Evolutionary conservation across 2,888 invertebrate genomes (phyloP), one percentile per base, ranked within the genome.

Genomic region (Strigamia transsilvanica): DNA sequence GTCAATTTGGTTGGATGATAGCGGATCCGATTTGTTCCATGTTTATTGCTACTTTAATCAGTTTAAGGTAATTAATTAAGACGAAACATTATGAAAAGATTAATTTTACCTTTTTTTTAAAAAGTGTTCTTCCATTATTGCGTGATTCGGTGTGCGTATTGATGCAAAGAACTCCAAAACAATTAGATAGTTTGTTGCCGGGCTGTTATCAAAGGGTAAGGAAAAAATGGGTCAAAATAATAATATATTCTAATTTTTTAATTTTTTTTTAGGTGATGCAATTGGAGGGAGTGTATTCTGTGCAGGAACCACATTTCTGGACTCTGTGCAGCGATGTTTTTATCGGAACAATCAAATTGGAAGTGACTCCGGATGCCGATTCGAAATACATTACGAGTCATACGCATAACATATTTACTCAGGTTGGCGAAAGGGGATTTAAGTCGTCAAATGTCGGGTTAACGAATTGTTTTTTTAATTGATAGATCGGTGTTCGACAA

Each of bases 301-400:
- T 98, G 13, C 97, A 98, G 87, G 98, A 99, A 86, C 97, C 97
- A 3, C 98, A 98, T 88, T 98, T 99, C 89, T 99, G 98, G 98
- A 99, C 98, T 15, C 90, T 99, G 84, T 98, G 98, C 88, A 97
- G 96, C 87, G 96, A 97, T 85, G 92, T 94, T 83, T 97, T 93
- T 87, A 93, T 98, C 0, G 98, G 98, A 84, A 95, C 95, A 85
- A 89, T 99, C 82, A 99, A 98, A 89, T 89, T 99, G 82, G 98
- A 98, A 89, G 98, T 98, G n/a, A 94, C 96, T 0, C 92, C 93
- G 86, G 94, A 94, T 85, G 96, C 97, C 12, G 98, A 98, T 89
- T 93, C 96, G 0, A 93, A 95, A 87, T 98, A 98, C 88, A 94
- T 98, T 79, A 92, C 96, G 32, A 94, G 94, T 84, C 96, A 97